Evolutionary conservation across 2,797 vertebrate species (phyloP), one percentile per base, ranked within the genome.

Genomic region (Furcifer pardalis): DNA sequence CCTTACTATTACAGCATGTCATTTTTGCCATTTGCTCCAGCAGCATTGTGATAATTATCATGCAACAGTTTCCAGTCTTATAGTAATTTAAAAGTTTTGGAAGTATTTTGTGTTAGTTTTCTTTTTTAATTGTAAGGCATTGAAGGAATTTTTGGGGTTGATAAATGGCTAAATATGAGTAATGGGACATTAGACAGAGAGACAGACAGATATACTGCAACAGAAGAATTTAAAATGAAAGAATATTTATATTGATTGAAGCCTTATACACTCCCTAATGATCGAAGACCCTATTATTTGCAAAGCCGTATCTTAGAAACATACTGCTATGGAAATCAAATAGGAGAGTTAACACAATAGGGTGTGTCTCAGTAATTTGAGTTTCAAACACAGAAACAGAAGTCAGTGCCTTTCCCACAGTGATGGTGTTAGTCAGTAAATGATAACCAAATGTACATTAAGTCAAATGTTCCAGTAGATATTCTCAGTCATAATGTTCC

Each of bases 271-370:
- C 62, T 19, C 84, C 86, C 42, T 77, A 92, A 87, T 88, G 91
- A 93, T 93, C 91, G 89, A 88, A 92, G 87, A 88, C 79, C 68
- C 84, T 93, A 94, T 91, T 93, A 93, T 93, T 94, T 93, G 89
- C 63, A 83, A 79, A 89, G 65, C 79, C 82, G 90, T 94, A 87
- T 93, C 93, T 94, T 94, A 89, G 93, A 91, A 92, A 94, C 93
- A 90, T 87, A 86, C 82, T 73, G 83, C 42, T 84, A 86, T 81
- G 59, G 89, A 93, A 94, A 93, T 90, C 59, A 87, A 93, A 90
- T 77, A 87, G 0, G 1, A 1, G 56, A 52, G 73, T 86, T 44
- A 78, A 71, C 79, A 32, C 76, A 65, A 5, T 0, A 63, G 90
- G 84, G 82, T 73, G 86, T 83, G 4, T 81, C n/a, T n/a, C 2